Percentiles rank a stretch among this genome's conserved stretches.
Evolutionary conservation across 1,140 invertebrate genomes (phyloP).

Genomic region (Oedothorax gibbosus): DNA sequence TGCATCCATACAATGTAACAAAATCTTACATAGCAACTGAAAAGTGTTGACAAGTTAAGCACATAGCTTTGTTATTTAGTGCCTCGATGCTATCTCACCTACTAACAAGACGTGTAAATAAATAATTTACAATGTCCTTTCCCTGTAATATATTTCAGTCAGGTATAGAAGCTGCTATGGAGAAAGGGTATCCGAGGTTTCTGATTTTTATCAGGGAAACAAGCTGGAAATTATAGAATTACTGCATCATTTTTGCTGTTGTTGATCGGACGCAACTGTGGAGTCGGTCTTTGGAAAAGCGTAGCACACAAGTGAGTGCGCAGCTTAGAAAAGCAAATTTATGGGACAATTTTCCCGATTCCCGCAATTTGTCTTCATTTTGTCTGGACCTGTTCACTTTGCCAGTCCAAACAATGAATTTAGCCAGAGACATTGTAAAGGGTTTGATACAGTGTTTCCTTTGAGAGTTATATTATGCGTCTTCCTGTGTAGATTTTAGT

Average conservation of each 20-base stretch:
- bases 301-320: constrained; percentile 40
- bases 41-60: constrained; percentile 44
- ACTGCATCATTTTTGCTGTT: constrained; percentile 19
- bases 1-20: too few species aligned
- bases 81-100: constrained; percentile 10
- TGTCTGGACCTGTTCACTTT: constrained; percentile 20
- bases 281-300: constrained; percentile 7
- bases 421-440: not conserved
- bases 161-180: constrained; percentile 25
- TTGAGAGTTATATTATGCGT: not conserved
- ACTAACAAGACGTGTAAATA: constrained; percentile 32
- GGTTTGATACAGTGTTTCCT: constrained; percentile 15
- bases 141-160: constrained; percentile 39
- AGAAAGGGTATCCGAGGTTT: not conserved
- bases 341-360: constrained; percentile 27
- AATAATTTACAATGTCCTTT: constrained; percentile 12
- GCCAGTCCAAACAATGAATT: constrained; percentile 9
- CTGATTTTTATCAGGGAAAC: constrained; percentile 47
- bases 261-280: constrained; percentile 43
- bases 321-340: constrained; percentile 41
- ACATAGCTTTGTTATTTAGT: constrained; percentile 30
- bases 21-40: not conserved
- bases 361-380: constrained; percentile 45
- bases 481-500: too few species aligned
- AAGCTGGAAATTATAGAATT: constrained; percentile 57